Conservation (phyloP, 2,113 vertebrate species). For the Rattus rattus region DNA sequence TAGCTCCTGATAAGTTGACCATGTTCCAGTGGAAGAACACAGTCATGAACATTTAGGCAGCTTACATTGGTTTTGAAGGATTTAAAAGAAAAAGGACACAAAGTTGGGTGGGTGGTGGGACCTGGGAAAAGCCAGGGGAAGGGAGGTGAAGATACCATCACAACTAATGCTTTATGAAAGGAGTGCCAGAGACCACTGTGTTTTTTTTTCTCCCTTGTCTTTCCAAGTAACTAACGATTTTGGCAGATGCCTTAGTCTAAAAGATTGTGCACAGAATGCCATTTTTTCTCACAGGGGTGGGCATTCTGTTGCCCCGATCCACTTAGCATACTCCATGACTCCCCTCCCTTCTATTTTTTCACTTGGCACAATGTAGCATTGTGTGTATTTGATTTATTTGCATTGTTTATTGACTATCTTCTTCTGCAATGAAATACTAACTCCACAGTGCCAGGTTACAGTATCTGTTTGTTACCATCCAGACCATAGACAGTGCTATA, state of each 20-base stretch:
- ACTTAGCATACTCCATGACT: background rate
- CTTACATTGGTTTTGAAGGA: background rate
- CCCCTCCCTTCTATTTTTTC: background rate
- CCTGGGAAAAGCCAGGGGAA: background rate
- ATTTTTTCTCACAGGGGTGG: no score
- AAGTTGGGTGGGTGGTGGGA: background rate
- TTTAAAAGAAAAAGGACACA: background rate
- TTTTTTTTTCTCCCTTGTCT: background rate
- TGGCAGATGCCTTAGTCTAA: background rate
- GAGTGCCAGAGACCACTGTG: background rate
- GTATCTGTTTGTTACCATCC: background rate
- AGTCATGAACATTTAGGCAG: background rate
- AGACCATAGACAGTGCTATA: background rate
- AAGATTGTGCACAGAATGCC: rapidly evolving
- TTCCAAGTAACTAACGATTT: background rate
- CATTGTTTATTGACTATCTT: background rate
- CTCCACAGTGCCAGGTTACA: background rate
- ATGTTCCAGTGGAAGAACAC: background rate
- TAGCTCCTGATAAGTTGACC: background rate
- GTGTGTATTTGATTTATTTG: background rate
- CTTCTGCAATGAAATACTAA: background rate
- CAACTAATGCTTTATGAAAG: background rate
- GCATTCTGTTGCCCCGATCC: background rate
- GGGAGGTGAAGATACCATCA: background rate
- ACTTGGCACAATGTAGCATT: background rate